Base-by-base conservation (phyloP, 2,888 invertebrate genomes). In the Tetranychus truncatus region DNA sequence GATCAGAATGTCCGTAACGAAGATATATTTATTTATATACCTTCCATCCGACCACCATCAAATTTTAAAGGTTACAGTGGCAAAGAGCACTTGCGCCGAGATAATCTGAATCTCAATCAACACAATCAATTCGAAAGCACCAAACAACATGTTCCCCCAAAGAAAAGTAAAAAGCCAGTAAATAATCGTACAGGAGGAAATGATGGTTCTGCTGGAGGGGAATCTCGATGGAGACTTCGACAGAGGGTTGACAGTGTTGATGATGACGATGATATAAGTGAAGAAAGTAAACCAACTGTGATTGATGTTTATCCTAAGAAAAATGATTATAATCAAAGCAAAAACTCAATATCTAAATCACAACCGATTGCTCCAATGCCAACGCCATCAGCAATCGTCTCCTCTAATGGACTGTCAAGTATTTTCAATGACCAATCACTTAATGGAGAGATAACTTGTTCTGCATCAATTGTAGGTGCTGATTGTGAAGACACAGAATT, bases 11-110 rank as follows among this genome's bases (percentile, higher is more conserved):
- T 76, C 46, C 71, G 72, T 11, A 78, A 76, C 8, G 78, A 79
- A 77, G 79, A 79, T 69, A 78, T 78, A 24, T 77, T 78, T 72
- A 79, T 79, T 18, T 78, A 79, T 55, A 77, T 79, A n/a, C 79
- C 79, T 6, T 77, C 79, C 2, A 78, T 79, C 34, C 76, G 77
- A 5, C 78, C 79, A 5, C 79, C 79, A 0, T 71, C 76, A 15
- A 76, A 77, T 6, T 79, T 78, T 73, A 76, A 76, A 7, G 21
- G 65, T 24, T 73, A 69, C 20, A 69, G 11, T 69, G 65, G 20
- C 4, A 55, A 24, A 72, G 69, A 21, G n/a, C 20, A 76, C 76
- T 0, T 75, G 74, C 44, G 67, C 34, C 20, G 75, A 66, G 11
- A 69, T 72, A 24, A 72, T 74, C 44, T 45, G n/a, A 69, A n/a